These are phyloP conservation scores for Stratiomys singularior DNA, from an alignment of 2,888 invertebrate genomes.

Conservation along the genomic window DNA sequence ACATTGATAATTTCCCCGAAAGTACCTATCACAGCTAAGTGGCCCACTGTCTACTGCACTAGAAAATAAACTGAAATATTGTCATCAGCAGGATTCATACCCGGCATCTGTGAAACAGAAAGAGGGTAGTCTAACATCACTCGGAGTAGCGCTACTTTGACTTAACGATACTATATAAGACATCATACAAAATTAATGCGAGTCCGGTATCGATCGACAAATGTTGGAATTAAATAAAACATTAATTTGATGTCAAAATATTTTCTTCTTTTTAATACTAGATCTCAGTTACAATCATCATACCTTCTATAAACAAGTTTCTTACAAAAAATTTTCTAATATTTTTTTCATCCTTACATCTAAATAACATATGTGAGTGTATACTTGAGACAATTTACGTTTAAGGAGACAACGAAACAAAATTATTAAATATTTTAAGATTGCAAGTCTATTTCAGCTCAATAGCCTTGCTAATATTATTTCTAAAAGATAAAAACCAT, in stretches of 20 bases:
- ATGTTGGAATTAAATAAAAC: not conserved
- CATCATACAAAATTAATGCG: too few species aligned
- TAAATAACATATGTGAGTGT: constrained; percentile 21
- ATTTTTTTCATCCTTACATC: constrained; percentile 31
- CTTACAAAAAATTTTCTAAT: constrained; percentile 41
- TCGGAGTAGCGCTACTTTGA: too few species aligned
- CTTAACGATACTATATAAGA: too few species aligned
- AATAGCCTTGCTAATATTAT: not conserved
- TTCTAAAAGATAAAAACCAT: not conserved
- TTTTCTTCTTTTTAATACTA: constrained; percentile 35
- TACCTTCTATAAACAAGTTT: constrained; percentile 40
- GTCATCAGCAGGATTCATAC: too few species aligned
- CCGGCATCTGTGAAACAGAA: too few species aligned
- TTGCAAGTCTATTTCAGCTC: not conserved
- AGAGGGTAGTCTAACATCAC: too few species aligned
- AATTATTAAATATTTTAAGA: not conserved
- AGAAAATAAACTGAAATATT: too few species aligned
- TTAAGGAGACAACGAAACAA: not conserved
- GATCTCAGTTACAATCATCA: constrained; percentile 24
- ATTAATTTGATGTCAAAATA: constrained; percentile 23
- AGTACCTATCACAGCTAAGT: too few species aligned
- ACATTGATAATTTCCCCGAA: too few species aligned
- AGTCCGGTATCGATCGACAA: too few species aligned
- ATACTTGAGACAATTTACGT: constrained; percentile 27
- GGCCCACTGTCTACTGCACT: too few species aligned